phyloP scores from a whole-genome alignment of 2,797 vertebrate species.

The Periophthalmus magnuspinnatus region DNA sequence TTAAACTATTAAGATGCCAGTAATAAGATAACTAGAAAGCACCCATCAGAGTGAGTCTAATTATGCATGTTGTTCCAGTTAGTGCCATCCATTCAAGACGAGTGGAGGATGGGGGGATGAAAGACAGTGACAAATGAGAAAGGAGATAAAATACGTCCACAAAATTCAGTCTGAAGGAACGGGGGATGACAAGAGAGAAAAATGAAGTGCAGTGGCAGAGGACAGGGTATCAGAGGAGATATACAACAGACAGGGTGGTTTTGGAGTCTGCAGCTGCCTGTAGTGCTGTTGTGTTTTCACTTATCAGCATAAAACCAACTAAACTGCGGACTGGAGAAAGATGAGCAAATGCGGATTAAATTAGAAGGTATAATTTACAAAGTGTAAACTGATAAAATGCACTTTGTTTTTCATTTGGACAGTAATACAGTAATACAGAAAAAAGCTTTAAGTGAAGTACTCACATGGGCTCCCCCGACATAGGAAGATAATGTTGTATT shows the following conservation, averaged over 20 bases:
- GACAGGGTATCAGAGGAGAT: conserved; percentile 37
- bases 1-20: not conserved
- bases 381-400: not conserved
- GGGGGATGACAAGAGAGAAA: not conserved
- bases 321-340: conserved; percentile 38
- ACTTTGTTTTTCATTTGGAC: not conserved
- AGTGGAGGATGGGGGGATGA: conserved; percentile 18
- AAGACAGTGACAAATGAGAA: conserved; percentile 21
- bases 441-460: no score
- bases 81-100: conserved; percentile 38
- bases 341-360: conserved; percentile 11
- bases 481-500: no score
- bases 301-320: conserved; percentile 51
- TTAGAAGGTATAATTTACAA: conserved; percentile 11
- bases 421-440: no score
- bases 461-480: no score
- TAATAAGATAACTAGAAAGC: conserved; percentile 12
- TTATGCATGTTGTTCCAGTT: conserved; percentile 61
- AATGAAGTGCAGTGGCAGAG: not conserved
- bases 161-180: conserved; percentile 16
- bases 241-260: conserved; percentile 22
- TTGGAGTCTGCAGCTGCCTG: conserved; percentile 32
- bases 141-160: not conserved
- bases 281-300: conserved; percentile 40
- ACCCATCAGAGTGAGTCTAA: conserved; percentile 53